Base-by-base conservation (phyloP, 2,888 invertebrate genomes). In the Pachydiplax longipennis region DNA sequence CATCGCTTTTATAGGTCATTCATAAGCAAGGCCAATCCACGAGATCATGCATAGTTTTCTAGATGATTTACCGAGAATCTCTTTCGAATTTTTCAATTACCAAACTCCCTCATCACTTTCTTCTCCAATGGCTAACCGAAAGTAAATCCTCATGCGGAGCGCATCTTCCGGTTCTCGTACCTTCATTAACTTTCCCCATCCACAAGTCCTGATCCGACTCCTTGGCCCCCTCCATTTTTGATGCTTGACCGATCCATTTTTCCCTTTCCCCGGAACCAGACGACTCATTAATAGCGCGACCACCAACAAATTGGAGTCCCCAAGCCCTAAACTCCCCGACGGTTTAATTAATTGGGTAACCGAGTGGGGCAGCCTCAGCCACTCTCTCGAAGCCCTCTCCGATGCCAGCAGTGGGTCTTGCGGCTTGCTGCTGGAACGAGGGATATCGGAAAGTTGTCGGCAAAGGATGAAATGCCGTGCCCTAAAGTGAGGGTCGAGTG, bases 311-410 rank as follows among this genome's bases (percentile, higher is more conserved):
- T 73, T 73, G 73, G 31, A 73, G 73, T 73, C 25, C 25, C 73
- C 73, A 13, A 25, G 73, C 31, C 73, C 25, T 31, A 25, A 31
- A 13, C 87, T 48, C 58, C 35, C 35, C 61, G n/a, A 58, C 58
- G 37, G 87, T 87, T 61, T 61, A 87, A 87, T 87, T 87, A 61
- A 87, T 87, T 87, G 87, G 87, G 53, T 37, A 37, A 35, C 25
- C 81, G 40, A 48, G 48, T 53, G 18, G 53, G 53, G 83, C 53
- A 53, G 53, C 53, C n/a, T 13, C 53, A 53, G 22, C 53, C 53
- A 8, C 25, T 31, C 40, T 31, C 25, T 35, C 53, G 25, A 13
- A 18, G 53, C 83, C 37, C 37, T 22, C 40, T 13, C 40, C 81
- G 58, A 58, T 83, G 25, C 83, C 83, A 35, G 83, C 53, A 18